A percentile compares a stretch with the other conserved stretches of the same genome.
phyloP scores from a whole-genome alignment of 2,113 vertebrate genomes.

The Aythya baeri region DNA sequence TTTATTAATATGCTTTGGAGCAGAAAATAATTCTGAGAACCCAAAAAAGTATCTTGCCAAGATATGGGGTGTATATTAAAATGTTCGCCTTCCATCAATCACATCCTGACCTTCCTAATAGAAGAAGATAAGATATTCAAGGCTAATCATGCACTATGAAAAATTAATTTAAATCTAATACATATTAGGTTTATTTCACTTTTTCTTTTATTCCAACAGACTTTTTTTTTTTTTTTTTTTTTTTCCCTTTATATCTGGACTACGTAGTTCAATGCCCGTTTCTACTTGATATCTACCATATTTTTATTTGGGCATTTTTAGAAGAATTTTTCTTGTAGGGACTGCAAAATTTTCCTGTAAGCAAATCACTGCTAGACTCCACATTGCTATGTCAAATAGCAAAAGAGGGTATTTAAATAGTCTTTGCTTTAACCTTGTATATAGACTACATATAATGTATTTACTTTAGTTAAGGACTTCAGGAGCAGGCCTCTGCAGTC shows the following conservation, averaged over 20 bases:
- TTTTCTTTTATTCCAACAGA: not conserved
- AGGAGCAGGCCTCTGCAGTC: not conserved
- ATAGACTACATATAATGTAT: not conserved
- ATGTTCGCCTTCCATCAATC: conserved; percentile 57
- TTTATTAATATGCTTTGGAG: conserved; percentile 68
- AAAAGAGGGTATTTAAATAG: not conserved
- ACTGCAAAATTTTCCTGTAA: not conserved
- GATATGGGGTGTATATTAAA: conserved; percentile 30
- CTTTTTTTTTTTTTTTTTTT: not conserved
- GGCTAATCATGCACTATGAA: conserved; percentile 42
- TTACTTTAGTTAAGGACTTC: not conserved
- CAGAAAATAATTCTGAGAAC: conserved; percentile 66
- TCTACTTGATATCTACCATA: not conserved
- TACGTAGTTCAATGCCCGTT: not conserved
- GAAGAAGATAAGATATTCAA: conserved; percentile 55
- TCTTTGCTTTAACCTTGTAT: not conserved
- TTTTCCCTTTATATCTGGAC: not conserved
- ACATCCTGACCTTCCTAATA: conserved; percentile 44
- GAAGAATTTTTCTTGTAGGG: not conserved
- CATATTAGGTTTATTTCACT: not conserved
- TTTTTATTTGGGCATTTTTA: not conserved
- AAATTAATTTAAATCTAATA: conserved; percentile 43
- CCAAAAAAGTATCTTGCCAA: conserved; percentile 48
- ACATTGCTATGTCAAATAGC: not conserved
- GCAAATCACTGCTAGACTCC: not conserved